Evolutionary conservation across 2,888 invertebrate species (phyloP), one percentile per base, ranked within the genome.

Genomic region (Acheta domesticus): DNA sequence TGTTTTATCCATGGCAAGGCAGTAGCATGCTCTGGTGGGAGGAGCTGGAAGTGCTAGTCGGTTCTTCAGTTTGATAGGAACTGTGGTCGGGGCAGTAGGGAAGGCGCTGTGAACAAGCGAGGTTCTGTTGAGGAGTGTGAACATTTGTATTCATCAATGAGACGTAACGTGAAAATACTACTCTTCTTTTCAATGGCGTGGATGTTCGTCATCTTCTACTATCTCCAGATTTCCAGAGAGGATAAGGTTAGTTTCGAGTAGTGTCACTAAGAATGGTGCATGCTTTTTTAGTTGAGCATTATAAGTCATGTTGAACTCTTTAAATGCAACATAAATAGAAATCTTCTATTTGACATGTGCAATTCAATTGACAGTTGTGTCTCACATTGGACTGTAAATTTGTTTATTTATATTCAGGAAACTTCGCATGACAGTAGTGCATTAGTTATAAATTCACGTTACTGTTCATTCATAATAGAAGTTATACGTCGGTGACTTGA

Each of bases 201-300:
- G 91, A 91, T 91, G 89, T 90, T 90, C 86, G 90, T 89, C 84
- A 89, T 91, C 85, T 88, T 91, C 86, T 91, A 90, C 87, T 91
- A 91, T 85, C 88, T 91, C 82, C 91, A 91, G 86, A 88, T 89
- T 80, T 88, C 89, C 82, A 87, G 88, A 83, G 89, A 89, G 83
- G 87, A 86, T 81, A 90, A 90, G 89, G 90, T 90, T 86, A 85
- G 80, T 78, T 78, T 79, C 49, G 11, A 75, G 62, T 4, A 4
- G n/a, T 62, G 62, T 62, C 62, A 62, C n/a, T 62, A 14, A 62
- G 36, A 36, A 8, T 36, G 36, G 36, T 36, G 5, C 36, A 36
- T 36, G 36, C 36, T 36, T 36, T 36, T 36, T 36, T 36, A 36
- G 36, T 36, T 73, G 62, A 73, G 62, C 78, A 73, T 1, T 78